Conservation (phyloP, 1,140 invertebrate genomes). For the Pseudoatta argentina region DNA sequence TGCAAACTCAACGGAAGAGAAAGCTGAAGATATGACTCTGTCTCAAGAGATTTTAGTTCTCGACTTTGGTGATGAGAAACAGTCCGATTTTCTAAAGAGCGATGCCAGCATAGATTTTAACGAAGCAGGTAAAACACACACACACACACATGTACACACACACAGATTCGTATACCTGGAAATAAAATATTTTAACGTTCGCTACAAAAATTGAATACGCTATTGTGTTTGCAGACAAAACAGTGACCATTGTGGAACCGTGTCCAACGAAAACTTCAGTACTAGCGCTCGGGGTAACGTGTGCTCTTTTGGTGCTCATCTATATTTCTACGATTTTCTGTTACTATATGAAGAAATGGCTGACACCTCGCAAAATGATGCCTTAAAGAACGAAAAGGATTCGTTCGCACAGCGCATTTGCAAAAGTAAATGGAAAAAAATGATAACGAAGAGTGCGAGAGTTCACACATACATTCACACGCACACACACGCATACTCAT, state of each 20-base stretch:
- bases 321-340: constrained; percentile 96
- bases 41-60: constrained; percentile 97
- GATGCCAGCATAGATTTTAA: constrained; percentile 92
- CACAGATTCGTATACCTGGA: not conserved
- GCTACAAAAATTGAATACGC: not conserved
- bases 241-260: constrained; percentile 93
- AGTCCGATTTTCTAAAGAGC: constrained; percentile 92
- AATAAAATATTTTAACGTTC: not conserved
- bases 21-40: constrained; percentile 96
- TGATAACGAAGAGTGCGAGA: constrained; percentile 40
- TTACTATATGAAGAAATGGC: constrained; percentile 96
- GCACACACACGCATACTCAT: constrained; percentile 56
- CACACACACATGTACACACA: no score
- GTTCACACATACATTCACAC: constrained; percentile 60
- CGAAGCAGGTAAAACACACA: constrained; percentile 80
- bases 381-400: constrained; percentile 86
- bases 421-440: constrained; percentile 60
- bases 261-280: constrained; percentile 97
- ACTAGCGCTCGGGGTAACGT: constrained; percentile 94
- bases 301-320: constrained; percentile 94
- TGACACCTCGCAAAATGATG: constrained; percentile 93
- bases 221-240: constrained; percentile 90
- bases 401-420: constrained; percentile 23
- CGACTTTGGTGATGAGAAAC: constrained; percentile 96
- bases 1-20: constrained; percentile 87